Base-by-base conservation (phyloP, 2,888 invertebrate genomes). In the Megalurothrips usitatus region DNA sequence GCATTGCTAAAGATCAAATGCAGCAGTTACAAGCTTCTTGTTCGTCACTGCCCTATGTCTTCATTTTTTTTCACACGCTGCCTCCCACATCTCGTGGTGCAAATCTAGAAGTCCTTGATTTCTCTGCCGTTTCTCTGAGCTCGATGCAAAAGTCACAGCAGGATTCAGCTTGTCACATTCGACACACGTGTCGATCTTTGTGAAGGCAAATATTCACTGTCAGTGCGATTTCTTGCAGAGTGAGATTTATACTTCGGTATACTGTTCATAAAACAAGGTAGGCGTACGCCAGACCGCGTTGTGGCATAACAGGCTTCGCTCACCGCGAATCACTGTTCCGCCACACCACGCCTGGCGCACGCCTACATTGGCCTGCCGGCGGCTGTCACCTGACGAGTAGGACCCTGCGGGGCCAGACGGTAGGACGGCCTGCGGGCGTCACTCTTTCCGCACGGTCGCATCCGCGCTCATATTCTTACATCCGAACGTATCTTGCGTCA, bases 1-100 rank as follows among this genome's bases (percentile, higher is more conserved):
- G 68, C 84, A 84, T 82, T 85, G 85, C 80, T 85, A 84, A 26
- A 82, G 68, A 80, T 84, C 82, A 82, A 84, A 84, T 4, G 80
- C 81, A 79, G 79, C 52, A 17, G 75, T 80, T 80, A 80, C 80
- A 48, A 63, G 80, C 49, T 52, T 48, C n/a, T 34, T 12, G 52
- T 80, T 79, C 34, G 19, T 78, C 28, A 80, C 80, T 79, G 79
- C 49, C 26, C 80, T 52, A 80, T 82, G 80, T 83, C 83, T n/a
- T 23, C 48, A 68, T 75, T 79, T 80, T 82, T 80, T n/a, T n/a
- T n/a, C 19, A 12, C 80, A 81, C 23, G 81, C 82, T 75, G 58
- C 47, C 68, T 82, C 83, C 19, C 82, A 82, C 79, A 79, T 58
- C 81, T 80, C 68, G 28, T 82, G 81, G 81, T 82, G 82, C 14